Evolutionary conservation across 2,113 vertebrate genomes (phyloP).

Genomic region (Synchiropus splendidus): DNA sequence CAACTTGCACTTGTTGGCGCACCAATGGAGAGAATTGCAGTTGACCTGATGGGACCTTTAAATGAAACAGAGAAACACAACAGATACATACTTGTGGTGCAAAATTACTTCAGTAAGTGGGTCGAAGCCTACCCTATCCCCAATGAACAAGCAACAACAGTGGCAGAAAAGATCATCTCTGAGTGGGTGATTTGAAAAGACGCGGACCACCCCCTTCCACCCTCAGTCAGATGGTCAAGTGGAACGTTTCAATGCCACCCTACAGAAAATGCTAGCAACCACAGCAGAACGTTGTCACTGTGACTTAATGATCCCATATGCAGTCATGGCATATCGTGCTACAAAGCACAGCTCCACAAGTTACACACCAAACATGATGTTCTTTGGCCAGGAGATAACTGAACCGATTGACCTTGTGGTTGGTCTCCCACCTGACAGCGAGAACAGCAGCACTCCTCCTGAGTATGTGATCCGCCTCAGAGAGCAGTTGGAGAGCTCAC

Average conservation of each 20-base stretch:
- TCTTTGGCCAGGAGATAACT: slow-evolving; percentile 1
- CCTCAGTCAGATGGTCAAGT: slow-evolving; percentile 13
- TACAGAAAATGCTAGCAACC: slow-evolving; percentile 17
- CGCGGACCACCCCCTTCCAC: background rate
- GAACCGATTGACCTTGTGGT: background rate
- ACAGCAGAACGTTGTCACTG: background rate
- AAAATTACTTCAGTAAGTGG: slow-evolving; percentile 4
- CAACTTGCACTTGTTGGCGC: background rate
- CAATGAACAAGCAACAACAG: background rate
- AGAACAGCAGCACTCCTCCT: too few species aligned
- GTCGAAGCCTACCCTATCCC: background rate
- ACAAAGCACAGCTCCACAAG: slow-evolving; percentile 3
- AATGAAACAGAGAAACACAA: slow-evolving; percentile 5
- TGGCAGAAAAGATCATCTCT: background rate
- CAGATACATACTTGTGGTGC: background rate
- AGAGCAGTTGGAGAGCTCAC: background rate
- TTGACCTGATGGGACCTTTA: slow-evolving; percentile 3
- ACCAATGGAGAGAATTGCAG: slow-evolving; percentile 1
- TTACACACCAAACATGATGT: background rate
- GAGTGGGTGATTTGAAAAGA: slow-evolving; percentile 12
- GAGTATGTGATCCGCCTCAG: slow-evolving; percentile 1
- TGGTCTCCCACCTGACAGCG: too few species aligned
- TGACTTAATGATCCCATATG: slow-evolving; percentile 4
- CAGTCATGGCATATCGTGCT: background rate
- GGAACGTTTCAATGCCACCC: slow-evolving; percentile 10